Conservation (phyloP, 2,888 invertebrate species). For the Drosophila parthenogenetica region DNA sequence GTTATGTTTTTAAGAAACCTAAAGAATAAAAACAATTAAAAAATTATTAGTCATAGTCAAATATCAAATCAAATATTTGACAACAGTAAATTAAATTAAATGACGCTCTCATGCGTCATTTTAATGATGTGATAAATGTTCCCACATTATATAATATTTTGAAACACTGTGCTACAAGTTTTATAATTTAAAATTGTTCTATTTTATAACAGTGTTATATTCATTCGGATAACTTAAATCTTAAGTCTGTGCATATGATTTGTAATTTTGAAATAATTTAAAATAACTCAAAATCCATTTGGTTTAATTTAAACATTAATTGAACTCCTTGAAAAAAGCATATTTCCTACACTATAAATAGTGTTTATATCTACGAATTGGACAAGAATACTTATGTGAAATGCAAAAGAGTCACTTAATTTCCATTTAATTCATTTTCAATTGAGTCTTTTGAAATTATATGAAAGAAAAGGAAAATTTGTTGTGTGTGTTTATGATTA, state of each 20-base stretch:
- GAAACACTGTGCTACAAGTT: neutral
- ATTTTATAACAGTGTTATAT: conserved; percentile 8
- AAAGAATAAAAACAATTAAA: conserved; percentile 6
- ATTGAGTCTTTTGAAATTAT: too few relatives aligned
- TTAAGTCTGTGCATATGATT: too few relatives aligned
- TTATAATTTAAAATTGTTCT: neutral
- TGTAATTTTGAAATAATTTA: too few relatives aligned
- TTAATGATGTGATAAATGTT: conserved; percentile 5
- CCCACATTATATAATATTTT: neutral
- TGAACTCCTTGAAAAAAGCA: too few relatives aligned
- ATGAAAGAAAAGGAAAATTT: neutral
- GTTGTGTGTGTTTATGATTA: neutral
- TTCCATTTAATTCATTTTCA: too few relatives aligned
- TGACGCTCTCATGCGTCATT: conserved; percentile 20
- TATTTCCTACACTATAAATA: too few relatives aligned
- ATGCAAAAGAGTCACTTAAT: too few relatives aligned
- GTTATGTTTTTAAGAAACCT: neutral
- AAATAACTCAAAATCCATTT: too few relatives aligned
- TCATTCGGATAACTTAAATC: neutral
- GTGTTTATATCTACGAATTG: too few relatives aligned
- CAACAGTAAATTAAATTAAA: conserved; percentile 29
- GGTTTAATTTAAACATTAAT: too few relatives aligned
- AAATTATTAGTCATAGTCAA: neutral
- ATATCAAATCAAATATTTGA: conserved; percentile 10
- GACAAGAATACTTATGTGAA: too few relatives aligned